phyloP scores from a whole-genome alignment of 2,113 vertebrate species.

The Podarcis cretensis region DNA sequence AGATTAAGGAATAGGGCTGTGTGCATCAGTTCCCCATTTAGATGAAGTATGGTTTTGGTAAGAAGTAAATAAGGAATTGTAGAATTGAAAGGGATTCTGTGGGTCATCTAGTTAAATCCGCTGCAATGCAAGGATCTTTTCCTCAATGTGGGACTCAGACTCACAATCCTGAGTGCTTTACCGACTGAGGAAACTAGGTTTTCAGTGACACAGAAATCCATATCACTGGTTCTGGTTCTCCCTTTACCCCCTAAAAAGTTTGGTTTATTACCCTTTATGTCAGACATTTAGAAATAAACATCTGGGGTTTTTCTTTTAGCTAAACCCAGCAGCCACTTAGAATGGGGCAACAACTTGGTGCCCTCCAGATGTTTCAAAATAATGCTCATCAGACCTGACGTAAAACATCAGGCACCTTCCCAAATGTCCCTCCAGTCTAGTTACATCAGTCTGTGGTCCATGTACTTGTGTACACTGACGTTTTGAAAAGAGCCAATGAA shows the following conservation, averaged over 20 bases:
- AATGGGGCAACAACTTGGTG: not conserved
- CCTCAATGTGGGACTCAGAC: no score
- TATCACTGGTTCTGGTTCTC: not conserved
- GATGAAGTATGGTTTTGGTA: no score
- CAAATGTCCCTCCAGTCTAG: not conserved
- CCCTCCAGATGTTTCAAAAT: no score
- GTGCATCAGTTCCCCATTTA: no score
- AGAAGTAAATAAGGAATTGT: no score
- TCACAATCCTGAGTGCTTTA: no score
- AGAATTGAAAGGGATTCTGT: no score
- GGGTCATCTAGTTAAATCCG: no score
- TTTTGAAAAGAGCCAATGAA: not conserved
- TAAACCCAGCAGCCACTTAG: not conserved
- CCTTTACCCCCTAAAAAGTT: not conserved
- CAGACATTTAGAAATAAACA: not conserved
- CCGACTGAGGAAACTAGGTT: no score
- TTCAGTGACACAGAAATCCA: not conserved
- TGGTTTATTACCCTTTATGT: not conserved
- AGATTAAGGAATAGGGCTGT: not conserved
- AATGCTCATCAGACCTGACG: no score
- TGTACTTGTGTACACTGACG: not conserved
- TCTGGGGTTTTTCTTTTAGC: not conserved
- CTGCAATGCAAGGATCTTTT: no score
- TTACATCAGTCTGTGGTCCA: not conserved
- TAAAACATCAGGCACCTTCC: not conserved